Evolutionary conservation across 2,888 invertebrate genomes (phyloP), one percentile per base, ranked within the genome.

Genomic region (Eulithis prunata): DNA sequence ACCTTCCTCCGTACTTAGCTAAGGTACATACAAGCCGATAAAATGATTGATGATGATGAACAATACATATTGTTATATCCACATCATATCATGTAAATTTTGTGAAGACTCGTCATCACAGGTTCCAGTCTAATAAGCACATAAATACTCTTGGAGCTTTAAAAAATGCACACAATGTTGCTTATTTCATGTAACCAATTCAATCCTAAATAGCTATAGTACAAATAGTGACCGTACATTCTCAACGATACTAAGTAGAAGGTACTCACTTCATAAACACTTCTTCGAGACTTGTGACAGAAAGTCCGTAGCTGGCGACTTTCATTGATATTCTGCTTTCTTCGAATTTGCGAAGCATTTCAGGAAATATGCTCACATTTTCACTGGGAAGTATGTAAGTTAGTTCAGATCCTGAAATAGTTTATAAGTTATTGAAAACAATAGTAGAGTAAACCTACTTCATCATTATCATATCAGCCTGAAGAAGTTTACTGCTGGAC

Each of bases 251-350:
- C 8, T 8, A 41, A 41, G 1, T 49, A 49, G 21, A 14, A 21
- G 3, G 13, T 14, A 81, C 89, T 84, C 87, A 95, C 95, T 95
- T 96, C 94, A 97, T 95, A 81, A 97, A 97, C 0, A 98, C 98
- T 90, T 98, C 98, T 89, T 98, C 98, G 84, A 98, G 94, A n/a
- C 97, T 97, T 2, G 98, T 97, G 28, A 97, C 95, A 1, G 97
- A 97, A 7, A 97, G 95, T 2, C 98, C 98, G 82, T 96, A 98
- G 78, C 97, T 97, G 49, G 94, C 94, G 46, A 98, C 93, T 6
- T 94, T 94, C 13, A 97, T 88, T 0, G 87, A 79, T 0, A 89
- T 84, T 57, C 94, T 95, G 46, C 93, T 88, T 0, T 89, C 82
- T 80, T 97, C 97, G 61, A 97, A 91, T 51, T 95, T 94, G 62